Base-by-base conservation (phyloP, 1,140 invertebrate species). In the Apolygus lucorum region DNA sequence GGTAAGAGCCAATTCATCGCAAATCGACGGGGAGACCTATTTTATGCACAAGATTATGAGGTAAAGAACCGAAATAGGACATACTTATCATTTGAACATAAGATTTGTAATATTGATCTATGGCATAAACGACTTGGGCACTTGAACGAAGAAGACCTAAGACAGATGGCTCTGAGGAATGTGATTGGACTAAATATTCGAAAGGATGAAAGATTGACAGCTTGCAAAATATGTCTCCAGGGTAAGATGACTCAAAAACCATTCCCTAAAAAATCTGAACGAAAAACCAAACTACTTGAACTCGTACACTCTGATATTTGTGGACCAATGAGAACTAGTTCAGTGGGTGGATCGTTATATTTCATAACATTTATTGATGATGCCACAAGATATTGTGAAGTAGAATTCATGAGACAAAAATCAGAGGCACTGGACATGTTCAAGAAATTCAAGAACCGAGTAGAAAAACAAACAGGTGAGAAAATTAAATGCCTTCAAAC, bases 401-500 rank as follows among this genome's bases (percentile, higher is more conserved):
- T 42, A 4, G 4, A 42, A 8, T 42, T 42, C 17, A 42, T 42
- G 4, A 42, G 17, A 42, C 4, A 42, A 17, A 42, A 42, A 42
- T 8, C 4, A 8, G 34, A 42, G 34, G 34, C 17, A 8, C 34
- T 42, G 17, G 34, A 42, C 17, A 42, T 34, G 14, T 72, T 72
- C 34, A 59, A 34, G 22, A 27, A 65, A 27, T 72, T 52, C 28
- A 28, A 65, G 29, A 63, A 63, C 17, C 27, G 24, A 14, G 63
- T 67, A n/a, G 63, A 68, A 54, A 69, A 68, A 26, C n/a, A 29
- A 14, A 54, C 34, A 8, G 67, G 49, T 34, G 34, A 2, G 42
- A 72, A 63, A 62, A 67, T 73, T 14, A 72, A 73, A 70, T 69
- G 42, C 75, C 22, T 42, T 17, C 34, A 42, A 17, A 42, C 34